These are phyloP conservation scores for Lipotes vexillifer DNA, from an alignment of 2,113 vertebrate genomes.

Conservation along the genomic window DNA sequence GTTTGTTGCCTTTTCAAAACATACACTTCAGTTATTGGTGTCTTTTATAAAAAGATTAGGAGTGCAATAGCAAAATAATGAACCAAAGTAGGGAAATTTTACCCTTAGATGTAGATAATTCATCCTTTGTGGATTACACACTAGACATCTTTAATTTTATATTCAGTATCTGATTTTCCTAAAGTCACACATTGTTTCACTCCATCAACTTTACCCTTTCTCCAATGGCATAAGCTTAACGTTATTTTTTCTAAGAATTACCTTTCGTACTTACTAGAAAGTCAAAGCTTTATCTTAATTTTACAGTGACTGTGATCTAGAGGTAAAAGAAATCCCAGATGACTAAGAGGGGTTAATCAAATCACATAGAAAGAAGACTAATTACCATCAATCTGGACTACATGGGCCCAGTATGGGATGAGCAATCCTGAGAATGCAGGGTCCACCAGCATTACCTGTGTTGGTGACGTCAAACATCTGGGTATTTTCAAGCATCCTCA, in stretches of 20 bases:
- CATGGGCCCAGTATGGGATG: fast-evolving
- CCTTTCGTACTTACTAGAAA: not conserved
- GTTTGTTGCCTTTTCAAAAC: not conserved
- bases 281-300: conserved; percentile 1
- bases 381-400: fast-evolving
- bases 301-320: not conserved
- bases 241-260: not conserved
- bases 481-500: not conserved
- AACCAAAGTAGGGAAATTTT: not conserved
- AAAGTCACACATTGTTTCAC: not conserved
- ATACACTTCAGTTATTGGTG: fast-evolving
- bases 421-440: fast-evolving
- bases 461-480: not conserved
- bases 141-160: not conserved
- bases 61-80: not conserved
- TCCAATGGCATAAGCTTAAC: not conserved
- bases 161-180: not conserved
- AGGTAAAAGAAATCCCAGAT: not conserved
- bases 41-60: not conserved
- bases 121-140: not conserved
- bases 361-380: not conserved
- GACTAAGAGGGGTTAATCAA: not conserved
- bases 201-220: not conserved
- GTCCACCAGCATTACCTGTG: fast-evolving
- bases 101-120: not conserved